Conservation (phyloP, 2,888 invertebrate genomes). For the Cyclophora albipunctata region DNA sequence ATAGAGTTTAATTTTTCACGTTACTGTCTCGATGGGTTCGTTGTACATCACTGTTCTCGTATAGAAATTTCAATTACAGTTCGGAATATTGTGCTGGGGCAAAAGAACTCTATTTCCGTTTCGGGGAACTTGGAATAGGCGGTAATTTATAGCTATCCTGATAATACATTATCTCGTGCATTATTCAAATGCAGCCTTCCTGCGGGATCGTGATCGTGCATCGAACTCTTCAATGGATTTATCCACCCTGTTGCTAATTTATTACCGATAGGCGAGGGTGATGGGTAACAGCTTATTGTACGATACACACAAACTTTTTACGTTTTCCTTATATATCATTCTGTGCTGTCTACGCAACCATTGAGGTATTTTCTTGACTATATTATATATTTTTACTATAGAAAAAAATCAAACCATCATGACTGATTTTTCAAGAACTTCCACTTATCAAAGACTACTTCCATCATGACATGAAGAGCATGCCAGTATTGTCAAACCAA, state of each 20-base stretch:
- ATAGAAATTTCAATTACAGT: conserved; percentile 9
- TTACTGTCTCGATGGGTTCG: too few relatives aligned
- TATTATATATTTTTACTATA: too few relatives aligned
- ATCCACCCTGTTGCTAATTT: conserved; percentile 56
- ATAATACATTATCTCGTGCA: conserved; percentile 36
- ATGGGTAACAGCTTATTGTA: conserved; percentile 45
- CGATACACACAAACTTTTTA: conserved; percentile 18
- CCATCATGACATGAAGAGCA: too few relatives aligned
- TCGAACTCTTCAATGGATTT: conserved; percentile 56
- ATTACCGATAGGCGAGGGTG: conserved; percentile 51
- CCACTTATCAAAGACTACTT: too few relatives aligned
- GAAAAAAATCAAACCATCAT: too few relatives aligned
- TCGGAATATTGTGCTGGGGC: background rate
- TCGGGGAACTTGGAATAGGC: conserved; percentile 9
- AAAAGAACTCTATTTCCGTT: conserved; percentile 9
- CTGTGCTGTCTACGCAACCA: background rate
- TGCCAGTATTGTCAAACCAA: too few relatives aligned
- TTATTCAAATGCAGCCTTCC: conserved; percentile 53
- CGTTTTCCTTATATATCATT: background rate
- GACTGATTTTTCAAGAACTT: too few relatives aligned
- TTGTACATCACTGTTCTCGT: too few relatives aligned
- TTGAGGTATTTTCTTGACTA: too few relatives aligned
- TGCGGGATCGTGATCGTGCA: conserved; percentile 39
- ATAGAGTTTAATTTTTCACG: too few relatives aligned
- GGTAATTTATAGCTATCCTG: conserved; percentile 19